Percentiles rank a stretch among this genome's conserved stretches.
Evolutionary conservation across 2,113 vertebrate genomes (phyloP).

Genomic region (Miniopterus natalensis): DNA sequence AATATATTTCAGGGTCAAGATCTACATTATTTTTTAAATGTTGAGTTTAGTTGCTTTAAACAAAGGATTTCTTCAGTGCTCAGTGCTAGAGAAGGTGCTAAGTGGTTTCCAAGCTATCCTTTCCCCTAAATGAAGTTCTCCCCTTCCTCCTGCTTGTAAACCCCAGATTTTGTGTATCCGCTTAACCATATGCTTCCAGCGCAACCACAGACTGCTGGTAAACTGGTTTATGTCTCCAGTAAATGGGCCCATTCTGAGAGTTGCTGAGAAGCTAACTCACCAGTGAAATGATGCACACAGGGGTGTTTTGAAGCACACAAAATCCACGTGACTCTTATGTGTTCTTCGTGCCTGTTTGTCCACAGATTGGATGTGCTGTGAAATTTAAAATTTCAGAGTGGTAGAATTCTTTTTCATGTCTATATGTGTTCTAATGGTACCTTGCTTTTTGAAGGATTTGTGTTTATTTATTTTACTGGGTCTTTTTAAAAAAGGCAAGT

Average conservation of each 20-base stretch:
- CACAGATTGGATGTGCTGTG: not conserved
- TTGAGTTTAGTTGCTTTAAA: not conserved
- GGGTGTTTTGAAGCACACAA: not conserved
- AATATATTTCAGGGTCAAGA: not conserved
- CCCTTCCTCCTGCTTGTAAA: not conserved
- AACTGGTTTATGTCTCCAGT: not conserved
- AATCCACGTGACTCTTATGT: not conserved
- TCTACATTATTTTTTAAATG: not conserved
- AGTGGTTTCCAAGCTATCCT: not conserved
- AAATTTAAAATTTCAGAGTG: not conserved
- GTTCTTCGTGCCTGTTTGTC: not conserved
- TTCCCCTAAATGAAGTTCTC: not conserved
- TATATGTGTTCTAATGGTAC: not conserved
- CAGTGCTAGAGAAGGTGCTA: not conserved
- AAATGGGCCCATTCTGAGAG: not conserved
- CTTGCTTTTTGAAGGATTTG: not conserved
- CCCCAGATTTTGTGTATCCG: not conserved
- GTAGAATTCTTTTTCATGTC: not conserved
- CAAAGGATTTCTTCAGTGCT: conserved; percentile 1
- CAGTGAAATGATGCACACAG: not conserved
- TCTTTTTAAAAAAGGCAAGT: not conserved
- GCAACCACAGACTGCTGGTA: not conserved
- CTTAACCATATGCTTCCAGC: not conserved
- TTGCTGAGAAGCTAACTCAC: not conserved
- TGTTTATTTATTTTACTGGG: not conserved